A percentile compares a stretch with the other conserved stretches of the same genome.
Evolutionary conservation across 1,140 invertebrate genomes (phyloP).

Genomic region (Chironomus striatipennis): DNA sequence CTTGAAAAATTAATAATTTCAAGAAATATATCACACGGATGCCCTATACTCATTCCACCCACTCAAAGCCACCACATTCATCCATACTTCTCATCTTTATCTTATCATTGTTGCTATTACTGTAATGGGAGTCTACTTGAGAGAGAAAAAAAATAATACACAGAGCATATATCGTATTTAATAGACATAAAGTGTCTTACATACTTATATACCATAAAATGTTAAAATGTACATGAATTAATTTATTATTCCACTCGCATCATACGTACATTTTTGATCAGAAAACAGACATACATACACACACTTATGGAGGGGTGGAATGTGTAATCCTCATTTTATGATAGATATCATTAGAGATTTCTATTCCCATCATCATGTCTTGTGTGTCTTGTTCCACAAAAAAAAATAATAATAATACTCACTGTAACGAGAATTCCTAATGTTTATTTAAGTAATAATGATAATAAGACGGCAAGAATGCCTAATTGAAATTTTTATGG

Average conservation of each 20-base stretch:
- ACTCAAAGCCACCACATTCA: not conserved
- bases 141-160: no score
- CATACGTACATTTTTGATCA: not conserved
- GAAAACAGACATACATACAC: not conserved
- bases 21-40: no score
- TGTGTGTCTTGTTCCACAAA: no score
- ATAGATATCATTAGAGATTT: conserved; percentile 14
- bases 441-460: not conserved
- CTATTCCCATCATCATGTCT: no score
- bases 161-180: not conserved
- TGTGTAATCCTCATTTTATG: conserved; percentile 12
- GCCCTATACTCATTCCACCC: not conserved
- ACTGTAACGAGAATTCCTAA: not conserved
- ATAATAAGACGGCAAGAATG: not conserved
- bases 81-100: not conserved
- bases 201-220: conserved; percentile 1
- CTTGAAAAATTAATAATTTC: no score
- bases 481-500: conserved; percentile 4
- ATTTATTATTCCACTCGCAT: conserved; percentile 2
- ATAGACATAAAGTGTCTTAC: conserved; percentile 13
- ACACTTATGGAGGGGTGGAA: not conserved
- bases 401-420: no score
- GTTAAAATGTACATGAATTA: conserved; percentile 14
- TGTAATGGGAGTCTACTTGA: conserved; percentile 12
- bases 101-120: conserved; percentile 1